phyloP scores from a whole-genome alignment of 2,113 vertebrate species.

The Plecturocebus donacophilus region DNA sequence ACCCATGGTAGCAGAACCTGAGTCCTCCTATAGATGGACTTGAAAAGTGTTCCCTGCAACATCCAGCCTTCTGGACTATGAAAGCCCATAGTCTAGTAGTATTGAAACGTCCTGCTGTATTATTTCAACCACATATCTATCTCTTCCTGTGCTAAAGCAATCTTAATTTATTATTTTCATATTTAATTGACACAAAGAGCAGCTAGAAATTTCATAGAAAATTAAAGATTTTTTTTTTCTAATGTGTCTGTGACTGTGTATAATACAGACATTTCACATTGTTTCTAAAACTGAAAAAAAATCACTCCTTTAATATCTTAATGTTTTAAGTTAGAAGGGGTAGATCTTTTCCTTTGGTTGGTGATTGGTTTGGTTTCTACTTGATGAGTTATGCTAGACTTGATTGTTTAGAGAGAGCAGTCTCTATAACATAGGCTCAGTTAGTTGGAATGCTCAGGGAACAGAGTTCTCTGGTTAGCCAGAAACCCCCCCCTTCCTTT shows the following conservation, averaged over 20 bases:
- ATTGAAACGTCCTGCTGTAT: neutral
- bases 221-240: conserved; percentile 1
- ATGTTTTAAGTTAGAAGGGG: neutral
- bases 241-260: neutral
- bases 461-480: conserved; percentile 25
- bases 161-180: conserved; percentile 36
- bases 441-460: conserved; percentile 56
- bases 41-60: neutral
- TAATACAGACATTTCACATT: neutral
- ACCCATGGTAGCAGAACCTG: neutral
- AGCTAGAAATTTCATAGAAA: conserved; percentile 22
- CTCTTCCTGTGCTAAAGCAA: neutral
- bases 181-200: neutral
- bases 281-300: conserved; percentile 32
- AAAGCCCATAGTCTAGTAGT: neutral
- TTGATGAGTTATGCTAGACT: neutral
- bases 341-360: neutral
- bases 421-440: neutral
- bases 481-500: neutral
- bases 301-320: neutral
- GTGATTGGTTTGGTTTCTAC: neutral
- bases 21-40: neutral
- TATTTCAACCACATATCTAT: neutral
- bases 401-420: neutral
- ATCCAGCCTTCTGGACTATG: neutral